A percentile compares a stretch with the other conserved stretches of the same genome.
phyloP scores from a whole-genome alignment of 1,140 invertebrate genomes.

The Euglossa dilemma region DNA sequence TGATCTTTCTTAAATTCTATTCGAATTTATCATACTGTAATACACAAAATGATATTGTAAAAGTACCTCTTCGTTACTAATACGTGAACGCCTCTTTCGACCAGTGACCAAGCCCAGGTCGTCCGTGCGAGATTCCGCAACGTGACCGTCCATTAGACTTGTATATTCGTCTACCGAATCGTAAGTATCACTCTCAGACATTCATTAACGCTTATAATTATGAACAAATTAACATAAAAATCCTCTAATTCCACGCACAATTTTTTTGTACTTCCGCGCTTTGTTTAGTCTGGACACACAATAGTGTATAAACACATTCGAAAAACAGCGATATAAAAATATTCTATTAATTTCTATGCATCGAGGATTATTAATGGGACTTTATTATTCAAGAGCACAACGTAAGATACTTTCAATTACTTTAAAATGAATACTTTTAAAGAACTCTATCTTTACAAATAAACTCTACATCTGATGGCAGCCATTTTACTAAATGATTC shows the following conservation, averaged over 20 bases:
- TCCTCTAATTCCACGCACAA: neutral
- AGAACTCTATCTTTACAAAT: neutral
- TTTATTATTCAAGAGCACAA: neutral
- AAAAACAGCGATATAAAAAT: constrained; percentile 2
- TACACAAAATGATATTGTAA: neutral
- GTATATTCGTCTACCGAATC: constrained; percentile 87
- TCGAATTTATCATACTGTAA: neutral
- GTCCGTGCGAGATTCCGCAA: constrained; percentile 83
- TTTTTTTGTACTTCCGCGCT: constrained; percentile 26
- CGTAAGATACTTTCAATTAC: neutral
- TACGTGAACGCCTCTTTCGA: constrained; percentile 75
- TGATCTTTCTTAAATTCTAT: neutral
- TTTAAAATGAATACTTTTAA: neutral
- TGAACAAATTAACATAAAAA: constrained; percentile 33
- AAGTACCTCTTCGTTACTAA: constrained; percentile 74
- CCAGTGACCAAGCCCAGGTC: constrained; percentile 72
- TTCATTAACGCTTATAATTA: constrained; percentile 74
- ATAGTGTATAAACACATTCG: neutral
- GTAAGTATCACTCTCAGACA: constrained; percentile 81
- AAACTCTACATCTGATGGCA: neutral
- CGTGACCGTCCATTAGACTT: constrained; percentile 91
- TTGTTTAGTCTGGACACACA: neutral
- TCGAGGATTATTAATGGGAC: neutral
- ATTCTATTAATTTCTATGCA: neutral
- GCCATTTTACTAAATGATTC: constrained; percentile 36